Evolutionary conservation across 2,797 vertebrate species (phyloP).

Genomic region (Poliocrania exsul): DNA sequence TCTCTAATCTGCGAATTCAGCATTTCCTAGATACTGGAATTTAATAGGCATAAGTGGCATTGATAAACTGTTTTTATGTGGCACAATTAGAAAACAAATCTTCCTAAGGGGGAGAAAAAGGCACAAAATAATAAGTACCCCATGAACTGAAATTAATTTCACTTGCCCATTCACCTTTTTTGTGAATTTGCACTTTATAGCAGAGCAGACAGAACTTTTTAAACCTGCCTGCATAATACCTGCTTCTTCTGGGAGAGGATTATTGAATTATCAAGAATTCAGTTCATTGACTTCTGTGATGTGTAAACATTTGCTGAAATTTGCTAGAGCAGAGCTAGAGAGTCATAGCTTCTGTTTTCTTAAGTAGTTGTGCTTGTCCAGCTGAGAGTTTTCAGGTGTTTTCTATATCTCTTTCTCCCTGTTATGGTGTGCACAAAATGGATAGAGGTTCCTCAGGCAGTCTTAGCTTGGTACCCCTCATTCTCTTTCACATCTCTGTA

Average conservation of each 20-base stretch:
- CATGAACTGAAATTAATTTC: not conserved
- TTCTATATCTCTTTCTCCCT: not conserved
- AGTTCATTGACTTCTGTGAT: not conserved
- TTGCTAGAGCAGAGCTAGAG: slow-evolving; percentile 39
- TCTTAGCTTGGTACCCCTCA: not conserved
- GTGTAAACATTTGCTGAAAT: slow-evolving; percentile 27
- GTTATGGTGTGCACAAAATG: not conserved
- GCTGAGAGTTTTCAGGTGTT: not conserved
- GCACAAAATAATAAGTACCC: not conserved
- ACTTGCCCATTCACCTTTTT: not conserved
- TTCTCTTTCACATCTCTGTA: not conserved
- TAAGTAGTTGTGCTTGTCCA: not conserved
- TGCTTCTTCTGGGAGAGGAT: not conserved
- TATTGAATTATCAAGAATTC: not conserved
- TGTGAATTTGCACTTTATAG: not conserved
- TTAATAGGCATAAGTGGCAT: slow-evolving; percentile 29
- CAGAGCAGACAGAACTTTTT: not conserved
- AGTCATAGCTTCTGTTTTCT: not conserved
- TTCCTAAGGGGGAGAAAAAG: not conserved
- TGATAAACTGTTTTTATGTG: slow-evolving; percentile 18
- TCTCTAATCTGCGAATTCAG: slow-evolving; percentile 28
- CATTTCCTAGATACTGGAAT: slow-evolving; percentile 29
- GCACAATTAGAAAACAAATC: not conserved
- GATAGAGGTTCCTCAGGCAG: not conserved
- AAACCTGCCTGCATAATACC: not conserved